Evolutionary conservation across 2,113 vertebrate species (phyloP).

Genomic region (Percina caprodes): DNA sequence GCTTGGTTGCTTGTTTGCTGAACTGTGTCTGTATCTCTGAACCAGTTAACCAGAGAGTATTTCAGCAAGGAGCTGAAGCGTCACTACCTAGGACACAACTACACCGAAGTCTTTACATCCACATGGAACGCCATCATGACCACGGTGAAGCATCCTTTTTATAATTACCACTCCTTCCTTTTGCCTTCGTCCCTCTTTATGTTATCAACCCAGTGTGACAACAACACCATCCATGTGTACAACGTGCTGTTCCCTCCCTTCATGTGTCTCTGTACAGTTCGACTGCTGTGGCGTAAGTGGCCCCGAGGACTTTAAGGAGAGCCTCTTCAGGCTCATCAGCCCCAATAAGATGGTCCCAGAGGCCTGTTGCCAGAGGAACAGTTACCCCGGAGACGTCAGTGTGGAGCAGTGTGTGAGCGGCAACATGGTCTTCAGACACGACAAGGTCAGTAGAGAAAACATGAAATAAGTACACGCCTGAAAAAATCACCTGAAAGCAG

Average conservation of each 20-base stretch:
- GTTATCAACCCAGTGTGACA: too few relatives aligned
- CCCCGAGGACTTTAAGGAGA: conserved; percentile 90
- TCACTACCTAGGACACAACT: conserved; percentile 90
- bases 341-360: conserved; percentile 80
- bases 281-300: conserved; percentile 93
- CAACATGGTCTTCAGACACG: conserved; percentile 84
- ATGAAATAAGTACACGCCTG: not conserved
- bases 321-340: conserved; percentile 81
- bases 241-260: not conserved
- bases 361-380: conserved; percentile 89
- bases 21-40: conserved; percentile 29
- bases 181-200: not conserved
- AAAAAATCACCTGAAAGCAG: not conserved
- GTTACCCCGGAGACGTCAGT: conserved; percentile 79
- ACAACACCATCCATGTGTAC: not conserved
- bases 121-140: conserved; percentile 96
- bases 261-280: conserved; percentile 81
- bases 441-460: conserved; percentile 83
- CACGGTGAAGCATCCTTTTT: conserved; percentile 81
- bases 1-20: not conserved
- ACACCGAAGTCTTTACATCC: conserved; percentile 89
- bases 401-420: conserved; percentile 87
- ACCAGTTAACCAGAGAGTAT: conserved; percentile 92
- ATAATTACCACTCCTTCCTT: not conserved
- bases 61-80: conserved; percentile 92